phyloP scores from a whole-genome alignment of 2,888 invertebrate species.

The Agriotes lineatus region DNA sequence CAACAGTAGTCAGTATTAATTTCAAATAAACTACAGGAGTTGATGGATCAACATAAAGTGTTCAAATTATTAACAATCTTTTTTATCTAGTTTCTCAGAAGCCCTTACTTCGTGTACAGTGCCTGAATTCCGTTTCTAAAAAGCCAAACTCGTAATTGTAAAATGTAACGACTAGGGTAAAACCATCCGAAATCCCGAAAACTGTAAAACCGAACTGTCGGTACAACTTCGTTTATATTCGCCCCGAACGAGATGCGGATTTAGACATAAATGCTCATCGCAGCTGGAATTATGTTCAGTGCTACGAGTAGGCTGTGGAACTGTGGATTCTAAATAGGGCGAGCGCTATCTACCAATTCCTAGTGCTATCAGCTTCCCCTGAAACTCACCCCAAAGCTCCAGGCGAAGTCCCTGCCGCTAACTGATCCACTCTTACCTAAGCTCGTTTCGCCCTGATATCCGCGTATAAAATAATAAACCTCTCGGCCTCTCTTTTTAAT shows the following conservation, averaged over 20 bases:
- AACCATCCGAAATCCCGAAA: too few species aligned
- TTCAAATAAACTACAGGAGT: too few species aligned
- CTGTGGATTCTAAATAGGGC: conserved; percentile 30
- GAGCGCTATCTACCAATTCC: conserved; percentile 37
- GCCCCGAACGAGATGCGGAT: not conserved
- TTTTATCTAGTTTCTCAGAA: too few species aligned
- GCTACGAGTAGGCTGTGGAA: conserved; percentile 2
- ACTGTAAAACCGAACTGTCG: too few species aligned
- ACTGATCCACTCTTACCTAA: conserved; percentile 14
- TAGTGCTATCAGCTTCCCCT: conserved; percentile 17
- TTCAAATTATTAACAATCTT: too few species aligned
- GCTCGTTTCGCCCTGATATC: conserved; percentile 10
- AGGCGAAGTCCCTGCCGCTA: conserved; percentile 3
- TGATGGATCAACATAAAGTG: too few species aligned
- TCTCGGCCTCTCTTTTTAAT: not conserved
- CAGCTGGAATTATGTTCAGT: not conserved
- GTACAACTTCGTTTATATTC: not conserved
- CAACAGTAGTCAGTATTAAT: too few species aligned
- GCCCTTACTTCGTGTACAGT: too few species aligned
- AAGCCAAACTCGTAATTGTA: too few species aligned
- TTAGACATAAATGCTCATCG: not conserved
- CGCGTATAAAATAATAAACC: conserved; percentile 9
- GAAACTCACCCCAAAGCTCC: conserved; percentile 15
- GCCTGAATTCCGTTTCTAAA: too few species aligned
- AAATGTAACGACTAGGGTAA: too few species aligned